Evolutionary conservation across 2,113 vertebrate genomes (phyloP).

Genomic region (Brienomyrus longianalis): DNA sequence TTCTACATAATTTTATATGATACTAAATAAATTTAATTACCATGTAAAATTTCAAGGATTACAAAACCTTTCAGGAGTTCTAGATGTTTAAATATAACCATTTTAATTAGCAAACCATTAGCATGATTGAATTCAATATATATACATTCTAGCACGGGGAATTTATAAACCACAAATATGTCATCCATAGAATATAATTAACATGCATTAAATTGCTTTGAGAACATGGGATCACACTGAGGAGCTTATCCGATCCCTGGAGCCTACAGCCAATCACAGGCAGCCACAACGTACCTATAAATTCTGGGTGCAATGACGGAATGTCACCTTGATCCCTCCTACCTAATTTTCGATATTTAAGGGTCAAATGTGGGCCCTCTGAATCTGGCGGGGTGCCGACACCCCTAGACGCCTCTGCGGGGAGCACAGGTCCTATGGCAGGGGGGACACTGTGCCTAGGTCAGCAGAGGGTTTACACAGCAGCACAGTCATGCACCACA

Average conservation of each 20-base stretch:
- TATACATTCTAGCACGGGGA: neutral
- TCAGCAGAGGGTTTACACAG: neutral
- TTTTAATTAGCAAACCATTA: neutral
- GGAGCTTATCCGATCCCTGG: neutral
- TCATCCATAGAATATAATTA: neutral
- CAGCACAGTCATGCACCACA: neutral
- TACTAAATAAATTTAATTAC: neutral
- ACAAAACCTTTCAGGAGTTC: neutral
- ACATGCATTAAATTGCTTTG: neutral
- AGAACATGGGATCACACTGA: neutral
- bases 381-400: neutral
- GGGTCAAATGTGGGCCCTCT: neutral
- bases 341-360: neutral
- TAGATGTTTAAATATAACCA: neutral
- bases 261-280: neutral
- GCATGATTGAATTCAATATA: neutral
- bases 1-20: neutral
- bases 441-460: neutral
- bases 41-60: neutral
- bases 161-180: neutral
- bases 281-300: neutral
- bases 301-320: neutral
- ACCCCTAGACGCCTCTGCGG: neutral
- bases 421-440: neutral
- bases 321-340: neutral